Base-by-base conservation (phyloP, 2,888 invertebrate genomes). In the Isotomurus palustris region DNA sequence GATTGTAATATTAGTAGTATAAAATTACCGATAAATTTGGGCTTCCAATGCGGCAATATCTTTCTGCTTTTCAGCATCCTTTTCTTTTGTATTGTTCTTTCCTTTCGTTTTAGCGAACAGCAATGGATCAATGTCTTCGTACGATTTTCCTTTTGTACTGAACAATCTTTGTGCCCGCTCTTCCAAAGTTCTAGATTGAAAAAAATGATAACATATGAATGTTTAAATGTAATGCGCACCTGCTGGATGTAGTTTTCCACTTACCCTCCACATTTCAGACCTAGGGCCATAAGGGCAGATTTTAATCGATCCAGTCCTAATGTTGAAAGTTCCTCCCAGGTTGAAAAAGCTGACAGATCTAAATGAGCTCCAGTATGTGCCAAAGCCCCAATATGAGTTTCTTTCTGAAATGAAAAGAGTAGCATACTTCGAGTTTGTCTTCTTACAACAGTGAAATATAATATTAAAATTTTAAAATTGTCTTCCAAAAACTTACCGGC, bases 331-430 rank as follows among this genome's bases (percentile, higher is more conserved):
- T 99, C 99, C 77, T 93, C 91, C 85, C 91, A 90, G 21, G 94
- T 94, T 0, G 93, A 93, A 76, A 97, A 99, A 0, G 95, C 94
- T 0, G 95, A 94, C n/a, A 99, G 78, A 76, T 99, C 99, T 65
- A 99, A 82, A 79, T 95, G 94, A 3, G 97, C 97, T 21, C 96
- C 96, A 4, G 92, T 85, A 74, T 95, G 91, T 0, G 94, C 88
- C 63, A 99, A 76, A 2, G 94, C 96, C 61, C 80, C 78, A 59
- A 92, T 90, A 45, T 90, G 90, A 1, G 90, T 86, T 78, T 96
- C 95, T 84, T 95, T 93, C 84, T 86, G 72, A 73, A 19, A 25
- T 54, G 21, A 50, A 51, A 25, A 45, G 14, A 10, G 14, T 32
- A 14, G 32, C 8, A 10, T 32, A 32, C 14, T 32, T 32, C 8